Evolutionary conservation across 2,113 vertebrate genomes (phyloP), one percentile per base, ranked within the genome.

Genomic region (Siniperca chuatsi): DNA sequence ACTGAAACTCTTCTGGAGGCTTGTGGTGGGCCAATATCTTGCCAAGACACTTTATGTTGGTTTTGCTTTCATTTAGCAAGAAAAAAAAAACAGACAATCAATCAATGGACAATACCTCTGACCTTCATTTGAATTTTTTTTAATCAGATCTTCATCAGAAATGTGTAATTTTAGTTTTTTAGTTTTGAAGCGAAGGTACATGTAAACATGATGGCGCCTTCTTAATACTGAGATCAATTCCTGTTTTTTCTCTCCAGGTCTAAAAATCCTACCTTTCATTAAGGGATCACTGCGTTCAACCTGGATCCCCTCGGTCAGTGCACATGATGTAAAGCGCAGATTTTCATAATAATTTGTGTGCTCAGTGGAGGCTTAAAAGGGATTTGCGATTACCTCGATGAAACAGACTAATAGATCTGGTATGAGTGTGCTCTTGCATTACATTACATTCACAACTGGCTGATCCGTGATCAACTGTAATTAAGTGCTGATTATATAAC

Each of bases 401-500:
- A 62, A 72, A 65, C 72, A 15, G 70, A 52, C 58, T 87, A 78
- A 83, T 10, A 40, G 84, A 78, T 82, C 57, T 74, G 74, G 70
- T 23, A 44, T 40, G 83, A 72, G 79, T 0, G 55, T 8, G 64
- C 68, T 78, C 48, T 50, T 70, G 78, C 77, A 29, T 81, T 75
- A 74, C 76, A 25, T n/a, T 87, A 33, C 65, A 40, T 73, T 76
- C 1, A 1, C 69, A 79, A 71, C 71, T 16, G 84, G 67, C 66
- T 44, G 48, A 80, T 70, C 60, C 20, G 60, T 78, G 84, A 92
- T 90, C 29, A 33, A 15, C 65, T 54, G 72, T 25, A 80, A 88
- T 92, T 89, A 88, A 83, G 78, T 12, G 50, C 68, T 40, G 87
- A 86, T 90, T 88, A 75, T 80, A 40, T 13, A 88, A 89, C 81